Evolutionary conservation across 2,888 invertebrate genomes (phyloP), one percentile per base, ranked within the genome.

Genomic region (Lasioglossum figueresi): DNA sequence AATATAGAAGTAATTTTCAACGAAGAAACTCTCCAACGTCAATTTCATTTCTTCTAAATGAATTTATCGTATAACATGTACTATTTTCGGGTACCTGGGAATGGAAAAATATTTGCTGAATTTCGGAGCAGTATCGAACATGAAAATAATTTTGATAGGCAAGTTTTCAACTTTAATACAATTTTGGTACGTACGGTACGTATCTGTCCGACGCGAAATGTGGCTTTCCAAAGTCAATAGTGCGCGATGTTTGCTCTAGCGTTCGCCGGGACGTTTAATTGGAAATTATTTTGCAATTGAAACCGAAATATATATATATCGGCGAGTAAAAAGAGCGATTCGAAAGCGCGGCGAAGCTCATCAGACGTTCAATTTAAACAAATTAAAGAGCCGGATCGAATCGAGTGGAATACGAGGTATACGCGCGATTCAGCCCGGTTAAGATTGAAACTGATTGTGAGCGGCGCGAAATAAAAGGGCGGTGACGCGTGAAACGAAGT

Each of bases 401-500:
- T 19, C 16, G 52, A 77, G n/a, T 40, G 59, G 56, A 27, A 68
- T 68, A 52, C 45, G 72, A 27, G 72, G 31, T 31, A 31, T 31
- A 66, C 34, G 59, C n/a, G 59, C 6, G 68, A 68, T 52, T 19
- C 16, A 27, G 34, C 19, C 45, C 4, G 48, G 37, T 68, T 40
- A 52, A 48, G 45, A 68, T 37, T 10, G 76, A 76, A 68, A 48
- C 16, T 19, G n/a, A n/a, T n/a, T n/a, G n/a, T n/a, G 76, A 52
- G 5, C 48, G 70, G 37, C 27, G 52, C 5, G 40, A 27, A 78
- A 78, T 27, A 40, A 70, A 56, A 40, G 70, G 10, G 19, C 40
- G 34, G 66, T 37, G 68, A 70, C 48, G n/a, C 68, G 68, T 77
- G 77, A 77, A 66, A 70, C 27, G 48, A 77, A 70, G 48, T 77